phyloP scores from a whole-genome alignment of 2,797 vertebrate species.

The Gymnothorax javanicus region DNA sequence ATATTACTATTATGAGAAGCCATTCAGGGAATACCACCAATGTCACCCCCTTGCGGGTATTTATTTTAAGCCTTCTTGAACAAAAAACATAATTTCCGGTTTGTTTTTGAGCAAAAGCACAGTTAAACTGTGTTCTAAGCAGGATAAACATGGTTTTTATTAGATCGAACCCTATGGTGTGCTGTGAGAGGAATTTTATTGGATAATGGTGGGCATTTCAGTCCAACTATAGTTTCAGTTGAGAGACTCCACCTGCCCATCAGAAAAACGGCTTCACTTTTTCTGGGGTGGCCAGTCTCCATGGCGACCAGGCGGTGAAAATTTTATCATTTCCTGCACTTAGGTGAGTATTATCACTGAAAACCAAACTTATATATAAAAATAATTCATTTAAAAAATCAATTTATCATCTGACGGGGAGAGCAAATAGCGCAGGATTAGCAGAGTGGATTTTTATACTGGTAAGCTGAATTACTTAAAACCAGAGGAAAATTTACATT shows the following conservation, averaged over 20 bases:
- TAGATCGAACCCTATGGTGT: background rate
- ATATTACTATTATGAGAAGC: background rate
- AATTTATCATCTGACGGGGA: background rate
- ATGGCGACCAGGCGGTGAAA: background rate
- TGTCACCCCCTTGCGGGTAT: background rate
- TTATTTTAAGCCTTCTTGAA: background rate
- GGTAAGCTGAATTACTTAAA: background rate
- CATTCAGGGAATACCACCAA: background rate
- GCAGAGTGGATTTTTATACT: background rate
- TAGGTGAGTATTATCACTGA: background rate
- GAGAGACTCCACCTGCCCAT: background rate
- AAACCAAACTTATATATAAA: background rate
- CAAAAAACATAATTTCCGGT: background rate
- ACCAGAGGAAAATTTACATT: background rate
- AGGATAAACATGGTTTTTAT: background rate
- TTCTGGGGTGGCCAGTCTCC: constrained; percentile 3
- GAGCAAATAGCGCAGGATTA: background rate
- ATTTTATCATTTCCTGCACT: background rate
- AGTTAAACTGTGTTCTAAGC: background rate
- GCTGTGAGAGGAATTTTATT: background rate
- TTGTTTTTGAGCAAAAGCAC: background rate
- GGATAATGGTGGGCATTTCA: background rate
- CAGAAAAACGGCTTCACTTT: background rate
- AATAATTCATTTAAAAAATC: background rate
- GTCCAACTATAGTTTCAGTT: background rate